A percentile compares a stretch with the other conserved stretches of the same genome.
Conservation (phyloP, 2,797 vertebrate species). For the Luscinia megarhynchos region DNA sequence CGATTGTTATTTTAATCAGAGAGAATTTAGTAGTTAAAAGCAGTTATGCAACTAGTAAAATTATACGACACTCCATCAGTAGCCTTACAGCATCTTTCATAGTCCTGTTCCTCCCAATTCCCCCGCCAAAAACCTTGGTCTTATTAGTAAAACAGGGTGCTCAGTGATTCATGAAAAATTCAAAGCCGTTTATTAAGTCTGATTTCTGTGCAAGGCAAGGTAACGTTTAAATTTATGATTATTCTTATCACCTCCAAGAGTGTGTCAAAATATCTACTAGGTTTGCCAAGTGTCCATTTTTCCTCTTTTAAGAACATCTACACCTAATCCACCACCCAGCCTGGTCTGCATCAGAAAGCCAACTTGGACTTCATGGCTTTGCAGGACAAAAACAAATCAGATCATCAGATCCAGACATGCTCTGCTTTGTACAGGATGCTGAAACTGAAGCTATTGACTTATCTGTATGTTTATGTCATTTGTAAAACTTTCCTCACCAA, state of each 20-base stretch:
- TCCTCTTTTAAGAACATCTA: slow-evolving; percentile 70
- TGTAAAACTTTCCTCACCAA: background rate
- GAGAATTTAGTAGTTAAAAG: slow-evolving; percentile 80
- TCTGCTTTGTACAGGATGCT: background rate
- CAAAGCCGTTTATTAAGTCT: slow-evolving; percentile 72
- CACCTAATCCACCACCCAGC: slow-evolving; percentile 49
- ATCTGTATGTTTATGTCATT: background rate
- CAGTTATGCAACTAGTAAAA: slow-evolving; percentile 83
- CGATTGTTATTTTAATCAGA: slow-evolving; percentile 86
- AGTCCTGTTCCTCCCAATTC: background rate
- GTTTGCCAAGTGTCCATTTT: slow-evolving; percentile 63
- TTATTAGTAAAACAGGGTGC: slow-evolving; percentile 63
- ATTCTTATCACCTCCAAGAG: slow-evolving; percentile 68
- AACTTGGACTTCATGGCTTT: slow-evolving; percentile 58
- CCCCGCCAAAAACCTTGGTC: background rate
- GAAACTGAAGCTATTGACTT: slow-evolving; percentile 24
- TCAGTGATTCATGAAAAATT: slow-evolving; percentile 74
- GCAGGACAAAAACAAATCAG: slow-evolving; percentile 46
- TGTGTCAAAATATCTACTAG: slow-evolving; percentile 62
- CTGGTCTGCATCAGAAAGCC: slow-evolving; percentile 56
- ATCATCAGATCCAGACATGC: slow-evolving; percentile 4
- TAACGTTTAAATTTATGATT: slow-evolving; percentile 73
- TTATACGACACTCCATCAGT: slow-evolving; percentile 78
- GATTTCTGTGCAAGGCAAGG: slow-evolving; percentile 60
- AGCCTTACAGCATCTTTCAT: slow-evolving; percentile 66